A percentile compares a stretch with the other conserved stretches of the same genome.
Evolutionary conservation across 2,113 vertebrate genomes (phyloP).

Genomic region (Brachirus orientalis): DNA sequence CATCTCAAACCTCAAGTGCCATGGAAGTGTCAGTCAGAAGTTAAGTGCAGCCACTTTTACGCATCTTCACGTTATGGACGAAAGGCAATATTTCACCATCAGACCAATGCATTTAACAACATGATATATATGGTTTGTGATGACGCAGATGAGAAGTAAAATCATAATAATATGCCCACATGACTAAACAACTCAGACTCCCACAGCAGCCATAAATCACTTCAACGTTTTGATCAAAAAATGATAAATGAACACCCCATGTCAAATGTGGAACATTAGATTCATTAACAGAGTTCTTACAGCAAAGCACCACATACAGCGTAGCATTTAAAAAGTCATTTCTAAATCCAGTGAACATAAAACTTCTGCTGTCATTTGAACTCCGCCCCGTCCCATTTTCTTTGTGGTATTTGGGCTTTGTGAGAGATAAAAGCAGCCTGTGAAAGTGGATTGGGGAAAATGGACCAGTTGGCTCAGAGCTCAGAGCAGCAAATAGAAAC

Average conservation of each 20-base stretch:
- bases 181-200: conserved; percentile 56
- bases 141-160: conserved; percentile 37
- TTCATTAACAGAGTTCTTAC: conserved; percentile 74
- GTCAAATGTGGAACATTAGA: conserved; percentile 76
- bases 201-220: conserved; percentile 53
- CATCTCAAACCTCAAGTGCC: conserved; percentile 38
- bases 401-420: conserved; percentile 72
- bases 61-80: conserved; percentile 26
- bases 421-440: conserved; percentile 77
- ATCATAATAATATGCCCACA: conserved; percentile 42
- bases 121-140: conserved; percentile 18
- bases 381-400: conserved; percentile 69
- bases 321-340: conserved; percentile 80
- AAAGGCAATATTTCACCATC: conserved; percentile 29
- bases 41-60: conserved; percentile 15
- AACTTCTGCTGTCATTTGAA: conserved; percentile 75
- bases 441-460: conserved; percentile 77
- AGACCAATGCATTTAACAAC: conserved; percentile 10
- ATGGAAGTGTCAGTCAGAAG: conserved; percentile 43
- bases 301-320: conserved; percentile 60
- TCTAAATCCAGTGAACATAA: conserved; percentile 77
- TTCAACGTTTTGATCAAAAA: conserved; percentile 52
- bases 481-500: conserved; percentile 66
- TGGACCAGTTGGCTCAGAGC: conserved; percentile 72
- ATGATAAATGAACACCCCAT: conserved; percentile 31